These are phyloP conservation scores for Alviniconcha marisindica DNA, from an alignment of 1,140 invertebrate genomes.

Conservation along the genomic window DNA sequence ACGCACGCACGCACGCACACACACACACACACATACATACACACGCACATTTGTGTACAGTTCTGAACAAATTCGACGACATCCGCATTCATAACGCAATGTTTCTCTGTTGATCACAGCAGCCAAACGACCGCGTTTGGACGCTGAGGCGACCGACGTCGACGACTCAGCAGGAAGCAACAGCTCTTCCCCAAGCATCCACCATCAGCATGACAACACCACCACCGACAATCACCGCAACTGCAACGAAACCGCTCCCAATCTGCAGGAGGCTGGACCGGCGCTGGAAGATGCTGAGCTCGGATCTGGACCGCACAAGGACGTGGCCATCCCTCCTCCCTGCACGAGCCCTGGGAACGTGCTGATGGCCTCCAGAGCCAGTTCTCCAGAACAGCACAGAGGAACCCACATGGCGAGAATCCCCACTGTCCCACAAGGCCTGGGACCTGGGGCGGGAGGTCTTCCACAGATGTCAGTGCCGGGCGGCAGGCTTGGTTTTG, in stretches of 20 bases:
- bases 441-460: too few relatives aligned
- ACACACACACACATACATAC: slow-evolving; percentile 5
- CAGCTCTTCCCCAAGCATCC: slow-evolving; percentile 12
- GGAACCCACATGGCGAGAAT: background rate
- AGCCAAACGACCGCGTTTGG: slow-evolving; percentile 45
- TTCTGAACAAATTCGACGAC: too few relatives aligned
- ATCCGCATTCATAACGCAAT: too few relatives aligned
- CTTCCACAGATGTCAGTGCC: too few relatives aligned
- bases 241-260: slow-evolving; percentile 1
- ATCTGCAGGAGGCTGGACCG: slow-evolving; percentile 17
- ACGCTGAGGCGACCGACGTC: slow-evolving; percentile 20
- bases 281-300: background rate
- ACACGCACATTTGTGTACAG: too few relatives aligned
- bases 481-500: too few relatives aligned
- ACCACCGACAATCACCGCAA: slow-evolving; percentile 35
- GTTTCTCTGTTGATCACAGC: slow-evolving; percentile 43
- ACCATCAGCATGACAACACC: slow-evolving; percentile 25
- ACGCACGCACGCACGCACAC: slow-evolving; percentile 9
- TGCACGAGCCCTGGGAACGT: slow-evolving; percentile 7
- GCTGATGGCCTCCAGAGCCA: background rate
- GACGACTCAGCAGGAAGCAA: slow-evolving; percentile 2
- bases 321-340: background rate
- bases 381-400: background rate
- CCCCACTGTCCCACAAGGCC: background rate
- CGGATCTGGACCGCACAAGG: background rate